phyloP scores from a whole-genome alignment of 2,113 vertebrate genomes.

The Murina feae region DNA sequence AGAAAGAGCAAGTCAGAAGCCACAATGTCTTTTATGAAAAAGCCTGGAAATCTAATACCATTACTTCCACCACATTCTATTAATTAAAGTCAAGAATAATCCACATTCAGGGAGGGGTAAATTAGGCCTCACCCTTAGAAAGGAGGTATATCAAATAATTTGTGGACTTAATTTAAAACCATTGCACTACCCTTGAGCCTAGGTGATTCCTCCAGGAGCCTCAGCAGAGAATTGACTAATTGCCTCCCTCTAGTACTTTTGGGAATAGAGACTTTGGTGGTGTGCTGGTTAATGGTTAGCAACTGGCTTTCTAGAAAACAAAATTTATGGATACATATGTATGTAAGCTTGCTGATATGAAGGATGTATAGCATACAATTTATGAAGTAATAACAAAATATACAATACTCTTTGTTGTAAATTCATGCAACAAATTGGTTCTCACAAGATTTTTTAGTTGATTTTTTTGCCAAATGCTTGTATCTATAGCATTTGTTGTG shows the following conservation, averaged over 20 bases:
- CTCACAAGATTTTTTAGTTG: not conserved
- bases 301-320: not conserved
- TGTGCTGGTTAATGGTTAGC: not conserved
- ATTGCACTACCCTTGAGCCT: not conserved
- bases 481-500: not conserved
- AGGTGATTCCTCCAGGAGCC: not conserved
- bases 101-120: not conserved
- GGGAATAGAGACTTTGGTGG: not conserved
- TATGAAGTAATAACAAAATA: constrained; percentile 24
- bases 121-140: not conserved
- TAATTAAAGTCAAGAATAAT: not conserved
- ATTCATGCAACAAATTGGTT: not conserved
- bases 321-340: not conserved
- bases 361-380: not conserved
- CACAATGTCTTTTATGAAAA: not conserved
- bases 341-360: not conserved
- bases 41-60: not conserved
- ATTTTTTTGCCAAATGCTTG: constrained; percentile 33
- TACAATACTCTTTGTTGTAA: not conserved
- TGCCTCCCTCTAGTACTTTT: not conserved
- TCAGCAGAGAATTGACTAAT: not conserved
- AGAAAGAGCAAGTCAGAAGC: not conserved
- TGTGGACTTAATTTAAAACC: not conserved
- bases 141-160: not conserved
- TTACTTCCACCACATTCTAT: not conserved